Conservation (phyloP, 1,140 invertebrate genomes). For the Cataglyphis hispanica region DNA sequence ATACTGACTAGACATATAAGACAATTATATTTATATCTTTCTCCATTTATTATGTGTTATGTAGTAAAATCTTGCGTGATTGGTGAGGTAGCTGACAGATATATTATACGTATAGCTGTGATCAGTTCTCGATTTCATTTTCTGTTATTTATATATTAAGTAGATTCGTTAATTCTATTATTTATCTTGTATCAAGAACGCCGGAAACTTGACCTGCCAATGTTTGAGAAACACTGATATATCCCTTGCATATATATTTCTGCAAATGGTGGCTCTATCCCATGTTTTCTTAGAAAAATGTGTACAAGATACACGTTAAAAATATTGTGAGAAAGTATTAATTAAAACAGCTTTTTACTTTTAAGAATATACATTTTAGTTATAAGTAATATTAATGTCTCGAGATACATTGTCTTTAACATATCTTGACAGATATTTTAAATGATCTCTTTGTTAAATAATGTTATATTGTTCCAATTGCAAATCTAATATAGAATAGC, state of each 20-base stretch:
- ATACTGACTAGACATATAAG: slow-evolving; percentile 74
- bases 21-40: slow-evolving; percentile 71
- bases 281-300: slow-evolving; percentile 48
- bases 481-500: not conserved
- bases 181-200: slow-evolving; percentile 63
- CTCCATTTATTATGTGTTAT: slow-evolving; percentile 72
- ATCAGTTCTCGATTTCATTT: slow-evolving; percentile 69
- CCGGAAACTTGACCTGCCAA: slow-evolving; percentile 79
- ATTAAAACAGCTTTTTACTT: slow-evolving; percentile 31
- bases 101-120: slow-evolving; percentile 76
- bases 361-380: slow-evolving; percentile 39
- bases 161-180: slow-evolving; percentile 67
- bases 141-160: slow-evolving; percentile 58
- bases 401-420: slow-evolving; percentile 3
- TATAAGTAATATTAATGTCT: slow-evolving; percentile 8
- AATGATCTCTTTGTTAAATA: not conserved
- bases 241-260: slow-evolving; percentile 73
- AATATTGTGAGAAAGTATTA: slow-evolving; percentile 30
- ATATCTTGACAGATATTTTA: not conserved
- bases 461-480: not conserved
- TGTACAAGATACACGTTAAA: slow-evolving; percentile 26
- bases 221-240: slow-evolving; percentile 85
- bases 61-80: slow-evolving; percentile 75
- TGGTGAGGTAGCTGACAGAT: slow-evolving; percentile 68
- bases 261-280: slow-evolving; percentile 81